phyloP scores from a whole-genome alignment of 2,113 vertebrate genomes.

The Sarotherodon lohbergeri region DNA sequence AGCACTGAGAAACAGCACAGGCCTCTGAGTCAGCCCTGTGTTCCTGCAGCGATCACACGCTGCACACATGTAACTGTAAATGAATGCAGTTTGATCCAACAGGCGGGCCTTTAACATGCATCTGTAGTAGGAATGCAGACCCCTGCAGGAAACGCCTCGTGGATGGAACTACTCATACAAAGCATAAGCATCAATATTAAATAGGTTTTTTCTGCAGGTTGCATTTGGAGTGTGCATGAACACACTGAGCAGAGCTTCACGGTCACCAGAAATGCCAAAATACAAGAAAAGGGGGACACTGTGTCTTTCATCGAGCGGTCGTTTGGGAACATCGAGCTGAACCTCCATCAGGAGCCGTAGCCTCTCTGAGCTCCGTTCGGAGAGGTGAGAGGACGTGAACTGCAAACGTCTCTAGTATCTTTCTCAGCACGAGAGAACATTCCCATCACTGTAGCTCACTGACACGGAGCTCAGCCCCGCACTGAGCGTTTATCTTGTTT shows the following conservation, averaged over 20 bases:
- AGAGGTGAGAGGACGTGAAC: slow-evolving; percentile 3
- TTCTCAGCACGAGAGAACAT: slow-evolving; percentile 25
- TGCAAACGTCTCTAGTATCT: background rate
- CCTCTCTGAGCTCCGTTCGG: background rate
- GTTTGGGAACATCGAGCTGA: background rate
- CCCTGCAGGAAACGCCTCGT: background rate
- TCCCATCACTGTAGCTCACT: slow-evolving; percentile 26
- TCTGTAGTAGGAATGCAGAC: background rate
- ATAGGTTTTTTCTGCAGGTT: background rate
- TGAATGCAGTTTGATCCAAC: background rate
- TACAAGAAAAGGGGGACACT: background rate
- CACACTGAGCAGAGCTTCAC: background rate
- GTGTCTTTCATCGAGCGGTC: background rate
- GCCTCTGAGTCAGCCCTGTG: background rate
- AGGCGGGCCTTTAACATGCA: background rate
- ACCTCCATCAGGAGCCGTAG: background rate
- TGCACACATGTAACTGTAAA: background rate
- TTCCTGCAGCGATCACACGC: background rate
- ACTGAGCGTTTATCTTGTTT: slow-evolving; percentile 41
- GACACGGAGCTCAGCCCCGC: background rate
- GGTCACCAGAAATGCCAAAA: background rate
- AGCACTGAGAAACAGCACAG: slow-evolving; percentile 5
- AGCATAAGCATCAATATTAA: background rate
- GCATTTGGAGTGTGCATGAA: background rate
- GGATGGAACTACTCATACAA: background rate